A percentile compares a stretch with the other conserved stretches of the same genome.
Evolutionary conservation across 2,113 vertebrate genomes (phyloP).

Genomic region (Seriola rivoliana): DNA sequence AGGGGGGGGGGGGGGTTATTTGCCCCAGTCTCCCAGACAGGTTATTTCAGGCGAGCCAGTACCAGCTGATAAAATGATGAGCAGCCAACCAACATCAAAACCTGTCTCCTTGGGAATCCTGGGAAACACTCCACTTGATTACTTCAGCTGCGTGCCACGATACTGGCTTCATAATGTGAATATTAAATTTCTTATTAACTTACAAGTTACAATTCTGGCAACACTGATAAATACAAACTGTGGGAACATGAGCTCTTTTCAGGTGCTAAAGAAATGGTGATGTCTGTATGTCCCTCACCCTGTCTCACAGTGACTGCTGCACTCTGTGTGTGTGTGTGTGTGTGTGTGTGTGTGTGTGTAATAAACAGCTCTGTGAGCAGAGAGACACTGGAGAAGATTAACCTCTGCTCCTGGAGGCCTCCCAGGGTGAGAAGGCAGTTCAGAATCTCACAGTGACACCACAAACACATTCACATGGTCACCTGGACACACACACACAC

Average conservation of each 20-base stretch:
- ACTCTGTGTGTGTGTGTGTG: background rate
- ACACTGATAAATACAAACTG: background rate
- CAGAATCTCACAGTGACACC: conserved; percentile 59
- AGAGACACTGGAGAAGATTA: conserved; percentile 73
- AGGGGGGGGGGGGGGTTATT: too few species aligned
- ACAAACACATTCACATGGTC: conserved; percentile 6
- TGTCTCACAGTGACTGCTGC: background rate
- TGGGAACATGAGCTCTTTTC: conserved; percentile 10
- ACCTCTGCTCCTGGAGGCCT: conserved; percentile 81
- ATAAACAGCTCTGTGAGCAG: conserved; percentile 59
- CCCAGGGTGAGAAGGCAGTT: conserved; percentile 82
- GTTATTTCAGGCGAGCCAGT: background rate
- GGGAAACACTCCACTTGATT: background rate
- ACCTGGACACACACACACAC: conserved; percentile 7
- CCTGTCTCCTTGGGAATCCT: background rate
- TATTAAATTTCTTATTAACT: background rate
- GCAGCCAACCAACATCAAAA: background rate
- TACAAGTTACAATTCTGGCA: background rate
- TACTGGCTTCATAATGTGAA: background rate
- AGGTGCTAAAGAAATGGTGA: conserved; percentile 20
- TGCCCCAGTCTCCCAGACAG: background rate
- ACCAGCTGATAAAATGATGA: background rate
- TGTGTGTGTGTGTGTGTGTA: conserved; percentile 10
- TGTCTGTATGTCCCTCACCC: background rate
- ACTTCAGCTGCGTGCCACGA: background rate